Base-by-base conservation (phyloP, 2,888 invertebrate genomes). In the Watsonalla binaria region DNA sequence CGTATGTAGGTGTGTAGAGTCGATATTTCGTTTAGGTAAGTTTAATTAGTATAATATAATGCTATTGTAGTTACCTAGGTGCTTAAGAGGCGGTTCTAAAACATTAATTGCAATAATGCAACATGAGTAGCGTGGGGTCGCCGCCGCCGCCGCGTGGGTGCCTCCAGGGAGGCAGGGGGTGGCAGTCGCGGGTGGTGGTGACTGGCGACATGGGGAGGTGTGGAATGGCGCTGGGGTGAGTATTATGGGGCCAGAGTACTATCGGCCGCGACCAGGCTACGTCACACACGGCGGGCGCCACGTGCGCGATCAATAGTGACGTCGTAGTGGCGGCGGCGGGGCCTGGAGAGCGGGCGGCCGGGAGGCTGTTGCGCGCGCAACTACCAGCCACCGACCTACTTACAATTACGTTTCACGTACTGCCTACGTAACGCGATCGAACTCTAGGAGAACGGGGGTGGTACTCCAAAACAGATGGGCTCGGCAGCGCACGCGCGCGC, bases 291-390 rank as follows among this genome's bases (percentile, higher is more conserved):
- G 87, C 84, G 88, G 88, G 87, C 84, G 88, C 88, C 84, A 90
- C 88, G 88, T 88, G 89, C 82, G 55, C 84, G 87, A 90, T 91
- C 91, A 84, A 90, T 90, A 90, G 75, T 90, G 90, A 90, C 90
- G 90, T 89, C 78, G 83, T 76, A 74, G 78, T 70, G 67, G 67
- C 61, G 61, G 64, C 60, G 62, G 53, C 39, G 58, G 52, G 24
- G 33, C 33, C 47, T 15, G 48, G 35, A 39, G 33, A 11, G 47
- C 49, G 33, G 53, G 53, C 52, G 59, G 53, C 58, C 52, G 63
- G 52, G 62, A 58, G 57, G 62, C 65, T 61, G 58, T 62, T 84
- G 88, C 89, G 86, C 90, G 88, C 84, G 86, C 91, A 80, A 59
- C 68, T 56, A 61, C 70, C 68, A 65, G 66, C 72, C 74, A 63